phyloP scores from a whole-genome alignment of 1,140 invertebrate genomes.

The Panagrolaimus sp. region DNA sequence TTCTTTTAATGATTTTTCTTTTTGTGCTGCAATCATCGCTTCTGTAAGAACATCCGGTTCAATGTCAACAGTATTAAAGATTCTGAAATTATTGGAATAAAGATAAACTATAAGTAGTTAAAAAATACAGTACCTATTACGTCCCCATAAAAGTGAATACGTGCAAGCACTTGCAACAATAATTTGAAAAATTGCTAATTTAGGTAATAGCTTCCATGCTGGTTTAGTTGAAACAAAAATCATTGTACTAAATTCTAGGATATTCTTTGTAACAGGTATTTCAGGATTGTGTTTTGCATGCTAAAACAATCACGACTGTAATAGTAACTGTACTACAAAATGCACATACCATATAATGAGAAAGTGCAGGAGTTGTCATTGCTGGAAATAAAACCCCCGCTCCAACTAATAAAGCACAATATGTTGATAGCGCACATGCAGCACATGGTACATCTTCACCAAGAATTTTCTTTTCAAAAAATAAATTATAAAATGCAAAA shows the following conservation, averaged over 20 bases:
- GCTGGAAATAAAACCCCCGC: neutral
- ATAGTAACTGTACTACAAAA: neutral
- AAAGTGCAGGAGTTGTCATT: neutral
- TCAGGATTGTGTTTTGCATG: neutral
- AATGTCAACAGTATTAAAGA: neutral
- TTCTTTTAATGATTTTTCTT: neutral
- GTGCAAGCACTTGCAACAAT: neutral
- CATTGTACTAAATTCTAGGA: neutral
- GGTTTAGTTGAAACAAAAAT: neutral
- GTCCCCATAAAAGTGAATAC: neutral
- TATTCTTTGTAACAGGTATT: neutral
- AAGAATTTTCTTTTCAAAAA: neutral
- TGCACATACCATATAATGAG: constrained; percentile 4
- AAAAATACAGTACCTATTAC: neutral
- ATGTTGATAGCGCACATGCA: constrained; percentile 2
- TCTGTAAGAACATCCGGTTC: neutral
- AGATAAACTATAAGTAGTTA: neutral
- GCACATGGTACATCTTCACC: constrained; percentile 2
- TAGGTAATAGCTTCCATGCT: neutral
- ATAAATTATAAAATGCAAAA: neutral
- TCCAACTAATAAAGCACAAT: neutral
- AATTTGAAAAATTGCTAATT: constrained; percentile 8
- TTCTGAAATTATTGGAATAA: neutral
- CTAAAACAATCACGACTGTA: too few relatives aligned
- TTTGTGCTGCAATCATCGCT: neutral